Evolutionary conservation across 2,113 vertebrate species (phyloP), one percentile per base, ranked within the genome.

Genomic region (Nycticryphes semicollaris): DNA sequence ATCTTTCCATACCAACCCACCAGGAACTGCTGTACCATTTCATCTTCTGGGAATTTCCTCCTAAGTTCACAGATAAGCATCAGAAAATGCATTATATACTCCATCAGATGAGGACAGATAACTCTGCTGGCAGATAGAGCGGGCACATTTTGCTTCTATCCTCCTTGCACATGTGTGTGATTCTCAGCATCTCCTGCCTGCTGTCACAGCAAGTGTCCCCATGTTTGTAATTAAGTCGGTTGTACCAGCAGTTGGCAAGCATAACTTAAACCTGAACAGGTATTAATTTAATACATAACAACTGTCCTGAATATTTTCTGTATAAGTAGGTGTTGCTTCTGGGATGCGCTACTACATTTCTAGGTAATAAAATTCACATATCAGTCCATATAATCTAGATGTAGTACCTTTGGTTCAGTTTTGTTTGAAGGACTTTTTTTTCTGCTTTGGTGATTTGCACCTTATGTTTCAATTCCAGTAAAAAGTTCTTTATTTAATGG

Each of bases 151-250:
- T 84, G 4, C 51, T 48, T 87, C 30, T 50, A 35, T 9, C 2
- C 5, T 84, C 18, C 35, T 66, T 50, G 15, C 41, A 30, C 11
- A 0, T 8, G 1, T 12, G 56, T 70, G 24, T 1, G 9, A 7
- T 47, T 82, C 30, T 83, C 18, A 56, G 63, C 15, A 13, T 85
- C 43, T 79, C 31, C 35, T 85, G 25, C 53, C 31, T 72, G 56
- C 79, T 51, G 25, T 68, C 39, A 20, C 25, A 76, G 43, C 37
- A 41, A 45, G 11, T 86, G 35, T 35, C 45, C 53, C 37, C 14
- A 5, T 2, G 7, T 83, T 60, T 59, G 35, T 68, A 30, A 47
- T 72, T 78, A 79, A 68, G 41, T 77, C 62, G 37, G 37, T 25
- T 64, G 7, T 9, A 19, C 50, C 79, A 83, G 43, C 76, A 74